Evolutionary conservation across 2,797 vertebrate species (phyloP), one percentile per base, ranked within the genome.

Genomic region (Artibeus lituratus): DNA sequence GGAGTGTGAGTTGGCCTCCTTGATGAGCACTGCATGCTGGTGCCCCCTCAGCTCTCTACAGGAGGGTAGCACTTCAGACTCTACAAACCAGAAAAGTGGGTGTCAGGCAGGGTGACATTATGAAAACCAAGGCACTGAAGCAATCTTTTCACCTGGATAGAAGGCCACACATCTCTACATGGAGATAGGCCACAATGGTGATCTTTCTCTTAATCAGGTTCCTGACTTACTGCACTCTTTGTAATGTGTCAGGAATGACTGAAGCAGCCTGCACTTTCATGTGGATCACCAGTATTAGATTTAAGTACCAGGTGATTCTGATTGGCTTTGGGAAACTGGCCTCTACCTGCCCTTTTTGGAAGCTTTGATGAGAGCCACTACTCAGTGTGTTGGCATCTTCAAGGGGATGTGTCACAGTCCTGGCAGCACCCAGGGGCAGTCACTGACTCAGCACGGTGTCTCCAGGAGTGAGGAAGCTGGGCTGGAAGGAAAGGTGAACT

Each of bases 361-460:
- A 67, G 24, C 96, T 96, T 97, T 96, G 85, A 94, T 96, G 85
- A 35, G 18, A 47, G 49, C 26, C 6, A 24, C n/a, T 49, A 3
- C 53, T 87, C 70, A 93, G 69, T 2, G 7, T 29, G 10, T 26
- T 7, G 49, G 47, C 67, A 69, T 59, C 76, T 87, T 89, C 62
- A 89, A 89, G 29, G 24, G 62, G 67, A 14, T 53, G 32, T 42
- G n/a, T 87, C 77, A 88, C 12, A 76, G 22, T 72, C 10, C 53
- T 11, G 62, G 32, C 65, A n/a, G 67, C 44, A 47, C 53, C 12
- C 3, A 10, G 24, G 39, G 42, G 16, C 4, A 26, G 53, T 22
- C 32, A 12, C 57, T 93, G 94, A 95, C 81, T 90, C 70, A 81
- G 65, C 47, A 2, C 0, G 35, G 69, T 22, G 18, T 24, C 73